These are phyloP conservation scores for Cheiracanthium punctorium DNA, from an alignment of 2,888 invertebrate genomes.

Conservation along the genomic window DNA sequence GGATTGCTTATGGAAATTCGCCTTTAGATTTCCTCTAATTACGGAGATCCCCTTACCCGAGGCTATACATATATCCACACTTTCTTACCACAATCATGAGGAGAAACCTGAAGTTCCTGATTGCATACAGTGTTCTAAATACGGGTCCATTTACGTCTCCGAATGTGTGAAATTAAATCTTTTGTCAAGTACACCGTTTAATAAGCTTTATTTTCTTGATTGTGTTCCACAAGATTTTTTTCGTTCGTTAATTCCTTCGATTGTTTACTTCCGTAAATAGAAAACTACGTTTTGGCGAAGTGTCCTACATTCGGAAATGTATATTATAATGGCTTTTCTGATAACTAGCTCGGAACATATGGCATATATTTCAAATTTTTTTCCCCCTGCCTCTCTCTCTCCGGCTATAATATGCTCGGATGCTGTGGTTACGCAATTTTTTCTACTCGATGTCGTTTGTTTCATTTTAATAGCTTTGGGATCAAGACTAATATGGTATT, in stretches of 20 bases:
- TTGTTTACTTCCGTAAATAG: constrained; percentile 27
- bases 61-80: background rate
- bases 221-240: background rate
- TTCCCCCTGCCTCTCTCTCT: background rate
- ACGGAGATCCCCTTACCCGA: background rate
- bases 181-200: background rate
- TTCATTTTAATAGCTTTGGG: background rate
- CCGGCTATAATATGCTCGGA: background rate
- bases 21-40: too few species aligned
- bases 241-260: constrained; percentile 9
- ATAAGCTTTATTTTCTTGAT: background rate
- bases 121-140: too few species aligned
- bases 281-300: background rate
- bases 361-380: constrained; percentile 6
- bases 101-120: too few species aligned
- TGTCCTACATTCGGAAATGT: constrained; percentile 30
- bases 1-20: too few species aligned
- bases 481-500: background rate
- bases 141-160: background rate
- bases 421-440: background rate
- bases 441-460: background rate
- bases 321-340: background rate
- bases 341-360: background rate
- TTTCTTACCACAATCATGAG: background rate
- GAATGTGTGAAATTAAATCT: background rate